A percentile compares a stretch with the other conserved stretches of the same genome.
Conservation (phyloP, 2,888 invertebrate species). For the Lycaena phlaeas region DNA sequence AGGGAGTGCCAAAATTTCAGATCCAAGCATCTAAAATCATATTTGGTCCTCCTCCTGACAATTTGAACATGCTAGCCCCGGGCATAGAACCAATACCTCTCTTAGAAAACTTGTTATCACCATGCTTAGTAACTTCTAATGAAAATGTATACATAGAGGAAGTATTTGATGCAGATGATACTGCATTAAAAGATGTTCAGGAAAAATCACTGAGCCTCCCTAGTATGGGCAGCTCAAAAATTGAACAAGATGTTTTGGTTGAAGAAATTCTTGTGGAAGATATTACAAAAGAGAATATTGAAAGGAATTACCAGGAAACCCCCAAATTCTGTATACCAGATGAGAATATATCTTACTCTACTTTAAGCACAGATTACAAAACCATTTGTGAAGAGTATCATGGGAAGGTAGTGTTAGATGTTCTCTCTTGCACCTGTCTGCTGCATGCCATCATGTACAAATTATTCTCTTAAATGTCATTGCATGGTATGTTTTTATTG, state of each 20-base stretch:
- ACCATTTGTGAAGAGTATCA: slow-evolving; percentile 80
- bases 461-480: neutral
- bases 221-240: slow-evolving; percentile 33
- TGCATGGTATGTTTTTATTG: slow-evolving; percentile 7
- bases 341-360: slow-evolving; percentile 64
- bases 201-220: slow-evolving; percentile 26
- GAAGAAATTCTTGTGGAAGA: slow-evolving; percentile 19
- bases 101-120: slow-evolving; percentile 50
- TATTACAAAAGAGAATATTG: slow-evolving; percentile 31
- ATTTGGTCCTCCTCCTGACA: slow-evolving; percentile 59
- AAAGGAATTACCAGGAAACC: slow-evolving; percentile 20
- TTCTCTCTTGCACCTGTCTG: slow-evolving; percentile 2
- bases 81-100: slow-evolving; percentile 40
- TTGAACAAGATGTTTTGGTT: slow-evolving; percentile 48
- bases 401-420: slow-evolving; percentile 69
- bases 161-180: slow-evolving; percentile 16
- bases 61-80: slow-evolving; percentile 39
- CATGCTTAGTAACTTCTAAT: slow-evolving; percentile 43
- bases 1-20: slow-evolving; percentile 45
- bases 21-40: slow-evolving; percentile 52
- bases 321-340: slow-evolving; percentile 50
- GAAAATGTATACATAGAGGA: slow-evolving; percentile 22
- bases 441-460: neutral
- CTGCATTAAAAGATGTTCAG: slow-evolving; percentile 24
- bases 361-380: slow-evolving; percentile 80